These are phyloP conservation scores for Gila orcuttii DNA, from an alignment of 2,113 vertebrate genomes.

Conservation along the genomic window DNA sequence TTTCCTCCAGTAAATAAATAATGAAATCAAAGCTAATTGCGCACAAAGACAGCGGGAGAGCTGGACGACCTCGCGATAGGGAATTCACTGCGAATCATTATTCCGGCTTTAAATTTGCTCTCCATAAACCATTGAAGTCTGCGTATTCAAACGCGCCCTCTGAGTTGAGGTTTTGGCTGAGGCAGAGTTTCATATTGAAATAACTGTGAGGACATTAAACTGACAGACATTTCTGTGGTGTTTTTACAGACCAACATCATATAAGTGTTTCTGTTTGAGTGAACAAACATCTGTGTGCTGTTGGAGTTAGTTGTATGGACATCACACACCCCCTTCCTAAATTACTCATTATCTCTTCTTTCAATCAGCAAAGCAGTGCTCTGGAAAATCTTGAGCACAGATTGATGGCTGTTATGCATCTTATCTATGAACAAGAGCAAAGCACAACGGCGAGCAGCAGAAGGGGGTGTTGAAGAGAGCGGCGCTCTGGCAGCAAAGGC, in stretches of 20 bases:
- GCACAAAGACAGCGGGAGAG: background rate
- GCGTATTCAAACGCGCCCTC: background rate
- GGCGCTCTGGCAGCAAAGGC: conserved; percentile 7
- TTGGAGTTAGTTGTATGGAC: background rate
- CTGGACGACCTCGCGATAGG: conserved; percentile 60
- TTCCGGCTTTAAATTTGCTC: background rate
- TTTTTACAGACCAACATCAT: background rate
- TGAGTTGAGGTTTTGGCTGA: background rate
- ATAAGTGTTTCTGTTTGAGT: background rate
- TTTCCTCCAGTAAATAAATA: conserved; percentile 77
- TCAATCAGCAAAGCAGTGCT: background rate
- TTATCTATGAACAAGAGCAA: conserved; percentile 3
- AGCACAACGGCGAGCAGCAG: background rate
- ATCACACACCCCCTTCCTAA: background rate
- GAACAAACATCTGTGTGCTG: conserved; percentile 7
- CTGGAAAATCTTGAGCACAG: background rate
- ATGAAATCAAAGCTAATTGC: conserved; percentile 68
- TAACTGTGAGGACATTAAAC: background rate
- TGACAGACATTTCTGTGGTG: background rate
- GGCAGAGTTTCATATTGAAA: background rate
- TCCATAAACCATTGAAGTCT: conserved; percentile 1
- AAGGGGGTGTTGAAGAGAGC: background rate
- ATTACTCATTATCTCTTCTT: background rate
- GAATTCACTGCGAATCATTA: conserved; percentile 50
- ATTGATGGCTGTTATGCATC: conserved; percentile 19